phyloP scores from a whole-genome alignment of 2,113 vertebrate genomes.

The Phrynosoma blainvillii region DNA sequence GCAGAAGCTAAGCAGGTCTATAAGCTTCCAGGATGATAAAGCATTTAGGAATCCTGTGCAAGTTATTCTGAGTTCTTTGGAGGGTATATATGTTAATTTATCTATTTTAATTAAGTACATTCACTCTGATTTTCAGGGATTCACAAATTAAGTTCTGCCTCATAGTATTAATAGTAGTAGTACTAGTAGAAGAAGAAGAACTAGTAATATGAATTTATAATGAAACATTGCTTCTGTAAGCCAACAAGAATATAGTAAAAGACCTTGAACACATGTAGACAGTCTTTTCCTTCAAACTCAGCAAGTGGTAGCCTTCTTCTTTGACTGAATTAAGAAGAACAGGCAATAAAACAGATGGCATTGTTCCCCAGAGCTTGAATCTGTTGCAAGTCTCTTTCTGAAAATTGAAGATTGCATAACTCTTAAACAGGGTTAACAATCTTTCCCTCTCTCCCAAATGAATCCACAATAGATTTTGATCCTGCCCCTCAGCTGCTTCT shows the following conservation, averaged over 20 bases:
- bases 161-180: not conserved
- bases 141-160: not conserved
- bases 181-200: no score
- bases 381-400: not conserved
- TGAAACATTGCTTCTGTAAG: not conserved
- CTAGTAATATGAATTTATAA: no score
- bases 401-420: not conserved
- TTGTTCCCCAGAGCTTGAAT: not conserved
- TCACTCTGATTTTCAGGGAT: not conserved
- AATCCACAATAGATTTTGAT: not conserved
- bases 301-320: not conserved
- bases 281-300: not conserved
- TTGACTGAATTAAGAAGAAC: not conserved
- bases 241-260: no score
- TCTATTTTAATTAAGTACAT: not conserved
- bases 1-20: not conserved
- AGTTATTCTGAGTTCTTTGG: not conserved
- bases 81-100: not conserved
- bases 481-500: not conserved
- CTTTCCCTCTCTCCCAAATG: not conserved
- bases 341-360: not conserved
- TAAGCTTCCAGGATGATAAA: not conserved
- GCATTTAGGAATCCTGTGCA: not conserved
- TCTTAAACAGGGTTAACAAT: not conserved
- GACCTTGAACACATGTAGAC: no score